Conservation (phyloP, 2,888 invertebrate species). For the Macaria liturata region DNA sequence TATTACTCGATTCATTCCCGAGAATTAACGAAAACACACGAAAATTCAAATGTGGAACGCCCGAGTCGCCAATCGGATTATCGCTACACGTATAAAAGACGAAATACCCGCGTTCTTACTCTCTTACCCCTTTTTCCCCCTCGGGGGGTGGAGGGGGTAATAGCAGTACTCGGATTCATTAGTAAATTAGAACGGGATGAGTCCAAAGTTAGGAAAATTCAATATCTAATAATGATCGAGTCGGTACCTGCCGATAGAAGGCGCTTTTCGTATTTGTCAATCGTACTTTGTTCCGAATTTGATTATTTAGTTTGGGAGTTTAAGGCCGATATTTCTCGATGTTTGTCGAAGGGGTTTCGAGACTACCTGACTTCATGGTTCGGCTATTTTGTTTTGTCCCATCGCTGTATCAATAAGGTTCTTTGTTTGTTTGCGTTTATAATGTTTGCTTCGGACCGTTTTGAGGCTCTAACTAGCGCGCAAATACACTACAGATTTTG, state of each 20-base stretch:
- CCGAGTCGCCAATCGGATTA: constrained; percentile 81
- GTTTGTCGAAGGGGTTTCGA: constrained; percentile 43
- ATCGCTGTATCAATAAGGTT: constrained; percentile 32
- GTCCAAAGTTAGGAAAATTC: constrained; percentile 84
- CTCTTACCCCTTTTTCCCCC: constrained; percentile 50
- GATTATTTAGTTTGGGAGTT: constrained; percentile 72
- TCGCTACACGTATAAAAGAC: constrained; percentile 82
- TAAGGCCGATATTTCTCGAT: constrained; percentile 8
- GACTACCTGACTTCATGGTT: constrained; percentile 31
- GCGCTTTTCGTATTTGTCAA: constrained; percentile 71
- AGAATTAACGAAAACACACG: constrained; percentile 61
- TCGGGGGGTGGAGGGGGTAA: constrained; percentile 59
- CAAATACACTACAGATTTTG: constrained; percentile 24
- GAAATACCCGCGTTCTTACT: constrained; percentile 79
- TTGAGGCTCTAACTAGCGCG: constrained; percentile 28
- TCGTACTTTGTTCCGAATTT: constrained; percentile 73
- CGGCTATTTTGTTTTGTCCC: constrained; percentile 25
- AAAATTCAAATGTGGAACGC: constrained; percentile 77
- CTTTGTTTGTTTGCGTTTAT: constrained; percentile 25
- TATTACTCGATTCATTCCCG: constrained; percentile 21
- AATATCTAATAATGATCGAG: constrained; percentile 83
- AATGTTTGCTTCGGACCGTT: constrained; percentile 26
- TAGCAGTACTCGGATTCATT: constrained; percentile 83
- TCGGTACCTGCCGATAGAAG: constrained; percentile 45
- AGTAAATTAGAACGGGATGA: constrained; percentile 84